Percentiles rank a stretch among this genome's conserved stretches.
phyloP scores from a whole-genome alignment of 1,140 invertebrate genomes.

The Drosophila aff. region DNA sequence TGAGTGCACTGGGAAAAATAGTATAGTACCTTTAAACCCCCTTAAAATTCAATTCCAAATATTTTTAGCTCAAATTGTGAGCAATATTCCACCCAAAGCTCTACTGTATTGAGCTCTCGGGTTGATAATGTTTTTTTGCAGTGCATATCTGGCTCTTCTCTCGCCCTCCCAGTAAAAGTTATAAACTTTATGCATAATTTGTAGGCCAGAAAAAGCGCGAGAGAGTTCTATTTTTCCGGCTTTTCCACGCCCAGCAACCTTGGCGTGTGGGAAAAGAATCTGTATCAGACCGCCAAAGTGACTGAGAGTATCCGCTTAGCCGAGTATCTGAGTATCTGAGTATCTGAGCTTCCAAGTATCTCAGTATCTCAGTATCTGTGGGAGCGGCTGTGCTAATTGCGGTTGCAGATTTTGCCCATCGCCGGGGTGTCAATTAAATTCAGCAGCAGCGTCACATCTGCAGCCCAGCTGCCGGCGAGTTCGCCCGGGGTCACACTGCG shows the following conservation, averaged over 20 bases:
- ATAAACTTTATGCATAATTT: conserved; percentile 73
- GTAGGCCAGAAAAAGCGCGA: conserved; percentile 69
- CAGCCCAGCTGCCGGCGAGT: conserved; percentile 40
- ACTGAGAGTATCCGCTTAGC: neutral
- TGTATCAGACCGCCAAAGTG: neutral
- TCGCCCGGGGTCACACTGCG: conserved; percentile 36
- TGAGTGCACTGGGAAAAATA: neutral
- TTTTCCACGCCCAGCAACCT: conserved; percentile 52
- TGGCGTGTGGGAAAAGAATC: conserved; percentile 74
- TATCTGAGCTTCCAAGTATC: neutral
- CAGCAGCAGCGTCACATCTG: conserved; percentile 45
- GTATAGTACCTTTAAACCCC: too few relatives aligned
- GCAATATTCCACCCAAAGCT: neutral
- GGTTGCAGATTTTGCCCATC: conserved; percentile 70
- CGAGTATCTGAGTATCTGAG: conserved; percentile 1
- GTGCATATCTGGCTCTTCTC: neutral
- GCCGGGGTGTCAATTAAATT: conserved; percentile 79
- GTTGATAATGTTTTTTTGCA: too few relatives aligned
- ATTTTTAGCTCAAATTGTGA: neutral
- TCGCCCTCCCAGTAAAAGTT: conserved; percentile 30
- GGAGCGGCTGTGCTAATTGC: conserved; percentile 67
- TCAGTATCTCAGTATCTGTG: conserved; percentile 18
- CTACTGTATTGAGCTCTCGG: neutral
- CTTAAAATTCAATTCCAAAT: neutral
- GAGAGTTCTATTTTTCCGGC: conserved; percentile 24